Evolutionary conservation across 2,797 vertebrate species (phyloP).

Genomic region (Gallinago solitaria): DNA sequence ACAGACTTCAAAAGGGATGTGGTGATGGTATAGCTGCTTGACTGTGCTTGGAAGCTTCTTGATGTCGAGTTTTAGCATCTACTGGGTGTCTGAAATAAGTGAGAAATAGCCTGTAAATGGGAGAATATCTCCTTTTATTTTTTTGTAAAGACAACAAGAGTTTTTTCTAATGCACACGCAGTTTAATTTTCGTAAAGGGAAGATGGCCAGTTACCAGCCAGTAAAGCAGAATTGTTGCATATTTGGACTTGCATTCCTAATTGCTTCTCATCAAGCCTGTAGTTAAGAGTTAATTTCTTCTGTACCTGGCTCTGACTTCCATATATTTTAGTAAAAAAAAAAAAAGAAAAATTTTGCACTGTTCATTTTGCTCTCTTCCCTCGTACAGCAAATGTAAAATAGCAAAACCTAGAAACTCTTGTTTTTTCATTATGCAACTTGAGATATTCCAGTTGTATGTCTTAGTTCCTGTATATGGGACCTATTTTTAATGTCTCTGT

Average conservation of each 20-base stretch:
- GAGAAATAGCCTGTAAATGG: slow-evolving; percentile 21
- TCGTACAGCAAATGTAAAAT: slow-evolving; percentile 50
- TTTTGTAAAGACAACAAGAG: slow-evolving; percentile 40
- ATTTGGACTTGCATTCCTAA: slow-evolving; percentile 45
- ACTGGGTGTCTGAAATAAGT: background rate
- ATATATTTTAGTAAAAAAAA: slow-evolving; percentile 73
- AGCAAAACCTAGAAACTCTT: slow-evolving; percentile 49
- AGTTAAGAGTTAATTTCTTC: slow-evolving; percentile 34
- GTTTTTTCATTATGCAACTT: slow-evolving; percentile 62
- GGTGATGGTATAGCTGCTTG: slow-evolving; percentile 40
- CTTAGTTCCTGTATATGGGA: slow-evolving; percentile 61
- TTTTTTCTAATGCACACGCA: slow-evolving; percentile 60
- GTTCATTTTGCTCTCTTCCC: slow-evolving; percentile 64
- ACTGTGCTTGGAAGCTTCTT: slow-evolving; percentile 64
- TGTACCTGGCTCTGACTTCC: slow-evolving; percentile 47
- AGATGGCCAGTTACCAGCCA: slow-evolving; percentile 50
- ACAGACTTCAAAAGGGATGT: slow-evolving; percentile 43
- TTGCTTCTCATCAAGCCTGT: slow-evolving; percentile 30
- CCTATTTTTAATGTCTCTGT: slow-evolving; percentile 52
- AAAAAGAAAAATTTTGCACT: slow-evolving; percentile 76
- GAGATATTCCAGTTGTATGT: slow-evolving; percentile 59
- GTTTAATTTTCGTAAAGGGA: slow-evolving; percentile 56
- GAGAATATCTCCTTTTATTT: slow-evolving; percentile 36
- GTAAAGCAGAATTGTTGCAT: slow-evolving; percentile 39
- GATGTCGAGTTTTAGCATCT: slow-evolving; percentile 49